These are phyloP conservation scores for Drosophila sucinea DNA, from an alignment of 1,140 invertebrate species.

Conservation along the genomic window DNA sequence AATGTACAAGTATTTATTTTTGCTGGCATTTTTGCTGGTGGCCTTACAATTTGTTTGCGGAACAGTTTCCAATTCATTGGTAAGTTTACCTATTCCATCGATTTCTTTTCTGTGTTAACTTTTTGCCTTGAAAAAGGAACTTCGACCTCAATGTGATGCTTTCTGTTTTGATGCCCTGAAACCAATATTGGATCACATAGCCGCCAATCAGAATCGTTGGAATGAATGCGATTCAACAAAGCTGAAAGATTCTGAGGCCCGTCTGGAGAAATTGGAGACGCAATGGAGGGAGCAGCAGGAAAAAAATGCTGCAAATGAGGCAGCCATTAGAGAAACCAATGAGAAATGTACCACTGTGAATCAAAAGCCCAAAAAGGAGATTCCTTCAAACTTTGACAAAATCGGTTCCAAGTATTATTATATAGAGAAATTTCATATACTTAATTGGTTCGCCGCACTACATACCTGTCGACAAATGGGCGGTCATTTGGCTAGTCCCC, in stretches of 20 bases:
- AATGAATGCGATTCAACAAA: neutral
- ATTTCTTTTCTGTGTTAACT: neutral
- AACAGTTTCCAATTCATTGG: neutral
- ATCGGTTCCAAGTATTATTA: constrained; percentile 28
- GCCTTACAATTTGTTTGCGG: neutral
- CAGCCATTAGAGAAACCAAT: neutral
- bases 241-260: neutral
- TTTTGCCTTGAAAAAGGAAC: neutral
- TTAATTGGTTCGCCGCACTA: constrained; percentile 25
- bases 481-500: constrained; percentile 18
- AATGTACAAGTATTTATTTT: neutral
- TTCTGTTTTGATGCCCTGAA: neutral
- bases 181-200: neutral
- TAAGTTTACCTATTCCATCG: neutral
- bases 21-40: neutral
- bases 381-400: neutral
- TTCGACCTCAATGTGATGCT: constrained; percentile 1
- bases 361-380: too few species aligned
- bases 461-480: constrained; percentile 24
- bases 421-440: neutral
- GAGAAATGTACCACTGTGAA: neutral
- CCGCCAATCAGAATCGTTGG: neutral
- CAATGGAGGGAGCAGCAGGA: neutral
- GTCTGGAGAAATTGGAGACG: neutral
- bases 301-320: neutral